phyloP scores from a whole-genome alignment of 2,113 vertebrate genomes.

The Apodemus speciosus region DNA sequence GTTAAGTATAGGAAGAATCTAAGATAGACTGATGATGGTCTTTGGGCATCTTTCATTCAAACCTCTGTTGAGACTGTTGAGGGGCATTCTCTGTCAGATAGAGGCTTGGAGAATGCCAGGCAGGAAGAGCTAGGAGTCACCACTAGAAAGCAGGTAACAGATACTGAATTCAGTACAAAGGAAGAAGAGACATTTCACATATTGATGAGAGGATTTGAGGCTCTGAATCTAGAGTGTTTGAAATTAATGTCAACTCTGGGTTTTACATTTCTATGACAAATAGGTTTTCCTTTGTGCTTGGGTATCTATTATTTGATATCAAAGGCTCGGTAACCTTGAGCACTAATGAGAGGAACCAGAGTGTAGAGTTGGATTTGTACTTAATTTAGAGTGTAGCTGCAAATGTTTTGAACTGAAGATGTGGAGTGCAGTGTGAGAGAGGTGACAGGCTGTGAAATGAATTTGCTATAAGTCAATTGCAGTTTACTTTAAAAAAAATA shows the following conservation, averaged over 20 bases:
- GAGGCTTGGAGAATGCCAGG: background rate
- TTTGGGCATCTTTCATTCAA: background rate
- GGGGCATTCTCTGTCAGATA: background rate
- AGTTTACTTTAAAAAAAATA: background rate
- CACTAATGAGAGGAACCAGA: background rate
- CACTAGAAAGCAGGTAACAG: background rate
- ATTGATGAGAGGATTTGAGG: background rate
- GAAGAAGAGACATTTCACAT: background rate
- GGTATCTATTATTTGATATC: background rate
- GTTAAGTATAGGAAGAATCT: background rate
- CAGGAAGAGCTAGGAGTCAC: background rate
- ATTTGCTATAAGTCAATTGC: conserved; percentile 27
- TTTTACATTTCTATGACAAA: conserved; percentile 29
- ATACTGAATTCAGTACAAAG: background rate
- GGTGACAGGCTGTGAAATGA: conserved; percentile 54
- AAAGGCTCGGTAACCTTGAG: background rate
- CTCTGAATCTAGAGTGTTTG: background rate
- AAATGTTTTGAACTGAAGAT: background rate
- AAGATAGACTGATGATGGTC: background rate
- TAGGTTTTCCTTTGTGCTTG: background rate
- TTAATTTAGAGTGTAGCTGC: conserved; percentile 14
- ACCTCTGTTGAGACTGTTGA: background rate
- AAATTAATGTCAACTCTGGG: background rate
- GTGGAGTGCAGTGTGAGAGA: background rate
- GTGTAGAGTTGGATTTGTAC: background rate